phyloP scores from a whole-genome alignment of 2,888 invertebrate genomes.

The Pollenia labialis region DNA sequence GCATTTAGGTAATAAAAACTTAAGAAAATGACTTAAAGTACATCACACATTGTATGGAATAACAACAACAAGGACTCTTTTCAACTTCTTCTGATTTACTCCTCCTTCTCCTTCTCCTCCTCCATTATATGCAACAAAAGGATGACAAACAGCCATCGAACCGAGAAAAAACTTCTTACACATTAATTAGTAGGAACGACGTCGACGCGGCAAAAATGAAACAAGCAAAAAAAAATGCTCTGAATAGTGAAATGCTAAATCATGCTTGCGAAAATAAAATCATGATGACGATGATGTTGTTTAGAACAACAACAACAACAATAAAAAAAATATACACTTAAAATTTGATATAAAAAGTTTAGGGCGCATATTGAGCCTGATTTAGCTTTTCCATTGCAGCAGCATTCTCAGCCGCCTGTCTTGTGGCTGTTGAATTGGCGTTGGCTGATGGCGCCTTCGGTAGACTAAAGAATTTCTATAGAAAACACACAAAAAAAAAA shows the following conservation, averaged over 20 bases:
- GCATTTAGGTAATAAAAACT: constrained; percentile 70
- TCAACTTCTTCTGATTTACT: neutral
- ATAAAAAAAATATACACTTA: constrained; percentile 24
- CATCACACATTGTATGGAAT: constrained; percentile 67
- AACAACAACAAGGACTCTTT: constrained; percentile 52
- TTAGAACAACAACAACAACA: constrained; percentile 62
- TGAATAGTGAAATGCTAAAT: constrained; percentile 60
- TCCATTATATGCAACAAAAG: constrained; percentile 47
- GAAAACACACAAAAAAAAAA: constrained; percentile 35
- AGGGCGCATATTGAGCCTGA: constrained; percentile 76
- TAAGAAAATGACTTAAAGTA: constrained; percentile 77
- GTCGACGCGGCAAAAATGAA: constrained; percentile 5
- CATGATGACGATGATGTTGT: constrained; percentile 55
- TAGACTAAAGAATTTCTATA: constrained; percentile 84
- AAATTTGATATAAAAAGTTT: constrained; percentile 54
- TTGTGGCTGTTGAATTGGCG: constrained; percentile 59
- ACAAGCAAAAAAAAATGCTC: constrained; percentile 26
- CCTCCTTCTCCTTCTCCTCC: neutral
- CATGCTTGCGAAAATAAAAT: constrained; percentile 61
- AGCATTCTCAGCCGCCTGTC: constrained; percentile 37
- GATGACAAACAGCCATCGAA: constrained; percentile 42
- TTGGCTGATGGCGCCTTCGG: constrained; percentile 79
- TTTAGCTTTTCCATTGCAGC: constrained; percentile 77
- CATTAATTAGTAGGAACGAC: constrained; percentile 62
- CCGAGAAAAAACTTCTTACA: constrained; percentile 41